phyloP scores from a whole-genome alignment of 1,140 invertebrate genomes.

The Heliconius melpomene region DNA sequence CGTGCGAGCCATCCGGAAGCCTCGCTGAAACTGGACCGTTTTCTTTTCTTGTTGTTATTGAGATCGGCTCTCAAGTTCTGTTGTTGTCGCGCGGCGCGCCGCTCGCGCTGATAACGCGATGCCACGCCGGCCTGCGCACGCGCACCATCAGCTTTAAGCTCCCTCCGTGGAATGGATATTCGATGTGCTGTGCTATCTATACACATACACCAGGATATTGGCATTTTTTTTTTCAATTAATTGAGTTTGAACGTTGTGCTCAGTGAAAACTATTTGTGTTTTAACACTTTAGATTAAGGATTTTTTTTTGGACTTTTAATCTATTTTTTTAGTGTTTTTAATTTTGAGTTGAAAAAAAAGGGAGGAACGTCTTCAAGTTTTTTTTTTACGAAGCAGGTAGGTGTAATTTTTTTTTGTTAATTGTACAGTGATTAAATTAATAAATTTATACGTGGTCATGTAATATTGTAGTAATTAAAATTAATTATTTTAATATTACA shows the following conservation, averaged over 20 bases:
- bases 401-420: slow-evolving; percentile 17
- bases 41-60: slow-evolving; percentile 81
- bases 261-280: slow-evolving; percentile 31
- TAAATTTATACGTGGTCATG: not conserved
- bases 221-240: slow-evolving; percentile 41
- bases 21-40: slow-evolving; percentile 79
- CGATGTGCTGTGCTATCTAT: slow-evolving; percentile 39
- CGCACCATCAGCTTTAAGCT: slow-evolving; percentile 72
- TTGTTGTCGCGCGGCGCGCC: slow-evolving; percentile 77
- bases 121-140: slow-evolving; percentile 71
- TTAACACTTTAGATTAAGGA: slow-evolving; percentile 29
- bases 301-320: slow-evolving; percentile 23
- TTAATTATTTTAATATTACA: not conserved
- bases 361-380: slow-evolving; percentile 24
- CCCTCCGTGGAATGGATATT: slow-evolving; percentile 67
- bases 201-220: slow-evolving; percentile 43
- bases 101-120: slow-evolving; percentile 78
- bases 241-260: slow-evolving; percentile 45
- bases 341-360: slow-evolving; percentile 26
- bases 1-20: slow-evolving; percentile 61
- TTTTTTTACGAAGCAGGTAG: slow-evolving; percentile 39
- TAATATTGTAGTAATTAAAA: not conserved
- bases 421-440: not conserved
- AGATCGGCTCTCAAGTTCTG: slow-evolving; percentile 78
- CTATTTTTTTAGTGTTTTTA: slow-evolving; percentile 25